These are phyloP conservation scores for Phalacrocorax carbo DNA, from an alignment of 2,113 vertebrate species.

Conservation along the genomic window DNA sequence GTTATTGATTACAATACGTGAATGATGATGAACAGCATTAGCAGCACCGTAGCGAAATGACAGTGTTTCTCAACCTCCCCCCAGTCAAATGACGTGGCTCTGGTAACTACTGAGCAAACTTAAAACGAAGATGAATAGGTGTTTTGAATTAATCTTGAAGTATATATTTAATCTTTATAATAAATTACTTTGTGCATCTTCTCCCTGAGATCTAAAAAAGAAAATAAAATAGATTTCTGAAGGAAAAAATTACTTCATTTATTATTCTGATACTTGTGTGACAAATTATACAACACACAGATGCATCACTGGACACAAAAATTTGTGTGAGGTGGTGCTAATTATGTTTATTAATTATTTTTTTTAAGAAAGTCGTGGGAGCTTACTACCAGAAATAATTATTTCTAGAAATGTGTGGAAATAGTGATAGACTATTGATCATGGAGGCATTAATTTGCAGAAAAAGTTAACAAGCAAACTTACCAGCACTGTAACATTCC, in stretches of 20 bases:
- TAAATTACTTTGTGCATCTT: background rate
- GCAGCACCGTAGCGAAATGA: background rate
- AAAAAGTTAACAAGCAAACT: background rate
- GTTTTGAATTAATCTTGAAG: background rate
- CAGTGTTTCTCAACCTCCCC: background rate
- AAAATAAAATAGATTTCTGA: background rate
- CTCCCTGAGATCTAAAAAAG: background rate
- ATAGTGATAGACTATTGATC: background rate
- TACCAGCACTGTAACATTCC: background rate
- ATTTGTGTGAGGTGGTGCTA: background rate
- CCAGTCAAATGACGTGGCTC: background rate
- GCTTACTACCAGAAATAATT: background rate
- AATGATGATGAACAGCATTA: background rate
- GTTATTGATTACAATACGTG: background rate
- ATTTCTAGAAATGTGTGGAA: background rate
- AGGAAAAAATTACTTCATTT: background rate
- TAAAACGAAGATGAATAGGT: slow-evolving; percentile 18
- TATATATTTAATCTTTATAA: slow-evolving; percentile 4
- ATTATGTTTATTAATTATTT: background rate
- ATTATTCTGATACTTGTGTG: slow-evolving; percentile 22
- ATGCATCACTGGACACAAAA: background rate
- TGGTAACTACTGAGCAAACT: background rate
- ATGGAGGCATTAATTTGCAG: background rate
- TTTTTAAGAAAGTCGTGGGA: background rate
- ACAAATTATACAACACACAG: background rate